phyloP scores from a whole-genome alignment of 2,797 vertebrate genomes.

The Trematomus bernacchii region DNA sequence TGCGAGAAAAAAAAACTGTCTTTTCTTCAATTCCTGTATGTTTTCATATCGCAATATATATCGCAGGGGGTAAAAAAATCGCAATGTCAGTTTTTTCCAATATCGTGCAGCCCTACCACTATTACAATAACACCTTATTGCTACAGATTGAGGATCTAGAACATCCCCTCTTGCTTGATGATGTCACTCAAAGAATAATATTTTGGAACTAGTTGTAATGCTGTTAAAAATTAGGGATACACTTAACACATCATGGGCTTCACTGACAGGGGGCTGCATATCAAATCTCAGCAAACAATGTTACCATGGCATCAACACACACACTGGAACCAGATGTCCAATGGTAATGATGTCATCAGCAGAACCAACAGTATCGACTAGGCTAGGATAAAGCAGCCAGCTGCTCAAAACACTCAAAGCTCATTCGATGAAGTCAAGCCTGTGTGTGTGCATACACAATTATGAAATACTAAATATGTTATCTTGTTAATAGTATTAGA shows the following conservation, averaged over 20 bases:
- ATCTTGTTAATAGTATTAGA: not conserved
- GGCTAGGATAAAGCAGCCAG: constrained; percentile 48
- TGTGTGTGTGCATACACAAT: not conserved
- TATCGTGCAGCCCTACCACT: too few relatives aligned
- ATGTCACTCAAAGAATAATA: not conserved
- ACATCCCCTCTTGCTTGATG: not conserved
- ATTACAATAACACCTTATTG: too few relatives aligned
- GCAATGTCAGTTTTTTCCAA: too few relatives aligned
- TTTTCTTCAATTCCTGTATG: too few relatives aligned
- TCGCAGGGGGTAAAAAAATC: too few relatives aligned
- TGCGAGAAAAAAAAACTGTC: too few relatives aligned
- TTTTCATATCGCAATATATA: too few relatives aligned
- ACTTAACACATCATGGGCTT: not conserved
- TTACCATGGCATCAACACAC: constrained; percentile 32
- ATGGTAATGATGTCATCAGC: constrained; percentile 64
- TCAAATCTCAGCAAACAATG: constrained; percentile 33
- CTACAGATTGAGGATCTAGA: not conserved
- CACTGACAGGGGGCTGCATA: not conserved
- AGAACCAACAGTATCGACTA: constrained; percentile 50
- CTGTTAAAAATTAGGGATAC: not conserved
- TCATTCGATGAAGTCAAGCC: not conserved
- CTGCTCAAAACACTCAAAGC: constrained; percentile 43
- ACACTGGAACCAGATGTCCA: constrained; percentile 64
- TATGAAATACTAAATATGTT: not conserved
- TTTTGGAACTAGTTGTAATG: not conserved